Evolutionary conservation across 2,888 invertebrate genomes (phyloP), one percentile per base, ranked within the genome.

Genomic region (Brenthis daphne): DNA sequence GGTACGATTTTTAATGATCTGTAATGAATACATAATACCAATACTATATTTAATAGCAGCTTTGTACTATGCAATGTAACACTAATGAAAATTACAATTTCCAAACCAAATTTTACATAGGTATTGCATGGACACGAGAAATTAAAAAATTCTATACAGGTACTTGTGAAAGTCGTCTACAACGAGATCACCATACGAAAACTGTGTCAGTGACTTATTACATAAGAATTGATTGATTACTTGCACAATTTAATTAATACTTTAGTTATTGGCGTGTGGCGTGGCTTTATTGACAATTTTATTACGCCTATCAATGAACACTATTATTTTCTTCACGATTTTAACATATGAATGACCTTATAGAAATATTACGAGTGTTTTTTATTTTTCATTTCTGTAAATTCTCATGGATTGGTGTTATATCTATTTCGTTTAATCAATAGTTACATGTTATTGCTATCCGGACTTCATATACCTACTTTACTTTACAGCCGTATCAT

Each of bases 201-300:
- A 71, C 73, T 73, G 67, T 72, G 72, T 63, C 73, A 60, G 65
- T 65, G 55, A 53, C 65, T 67, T 66, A 56, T 78, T 79, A 75
- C 73, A 60, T 76, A 78, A 77, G 57, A 68, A 57, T 70, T 72
- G 73, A 76, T 72, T 68, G 75, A 78, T 76, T 72, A 68, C 68
- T 76, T 77, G 74, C 75, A 75, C 76, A 79, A 79, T 73, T 73
- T 71, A 71, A 71, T 76, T 76, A 75, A 70, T 73, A 70, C 69
- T 75, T 71, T 67, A 64, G 70, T 56, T 69, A 71, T 73, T 69
- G 75, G 71, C 67, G 68, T 69, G 65, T 68, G 51, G 65, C 64
- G 64, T 64, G 69, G 72, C 64, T 54, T 67, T 67, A 67, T 60
- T 61, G 63, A 67, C 64, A 58, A 67, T 69, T 56, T 68, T 55